A percentile compares a stretch with the other conserved stretches of the same genome.
These are phyloP conservation scores for Tylochromis polylepis DNA, from an alignment of 2,113 vertebrate genomes.

Conservation along the genomic window DNA sequence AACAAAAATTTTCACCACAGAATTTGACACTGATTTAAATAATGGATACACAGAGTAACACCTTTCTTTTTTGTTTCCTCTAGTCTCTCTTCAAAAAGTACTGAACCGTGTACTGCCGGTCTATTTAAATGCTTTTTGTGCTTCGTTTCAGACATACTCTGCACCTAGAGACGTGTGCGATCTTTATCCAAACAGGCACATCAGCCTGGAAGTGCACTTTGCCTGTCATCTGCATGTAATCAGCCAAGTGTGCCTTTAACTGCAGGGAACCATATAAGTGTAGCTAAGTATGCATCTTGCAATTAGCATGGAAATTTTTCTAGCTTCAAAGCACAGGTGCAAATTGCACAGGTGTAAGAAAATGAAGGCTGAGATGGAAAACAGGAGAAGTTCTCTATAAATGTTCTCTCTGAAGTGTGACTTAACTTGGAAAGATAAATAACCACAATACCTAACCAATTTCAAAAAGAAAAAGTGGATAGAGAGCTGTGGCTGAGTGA, in stretches of 20 bases:
- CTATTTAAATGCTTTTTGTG: slow-evolving; percentile 5
- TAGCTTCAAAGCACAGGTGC: slow-evolving; percentile 23
- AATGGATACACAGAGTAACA: not conserved
- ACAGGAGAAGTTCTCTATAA: not conserved
- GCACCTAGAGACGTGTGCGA: not conserved
- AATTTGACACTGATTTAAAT: not conserved
- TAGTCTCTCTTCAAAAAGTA: not conserved
- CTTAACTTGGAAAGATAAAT: not conserved
- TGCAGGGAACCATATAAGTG: slow-evolving; percentile 30
- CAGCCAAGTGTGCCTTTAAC: slow-evolving; percentile 20
- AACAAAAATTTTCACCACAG: not conserved
- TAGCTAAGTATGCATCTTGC: not conserved
- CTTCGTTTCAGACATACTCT: not conserved
- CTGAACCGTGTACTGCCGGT: not conserved
- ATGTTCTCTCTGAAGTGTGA: not conserved
- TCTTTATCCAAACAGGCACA: slow-evolving; percentile 21
- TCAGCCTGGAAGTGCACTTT: slow-evolving; percentile 28
- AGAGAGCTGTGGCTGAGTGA: not conserved
- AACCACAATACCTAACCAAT: not conserved
- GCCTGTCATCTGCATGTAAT: slow-evolving; percentile 39
- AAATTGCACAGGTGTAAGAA: slow-evolving; percentile 43
- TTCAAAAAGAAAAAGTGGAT: not conserved
- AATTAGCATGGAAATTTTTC: slow-evolving; percentile 40
- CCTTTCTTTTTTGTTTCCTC: not conserved
- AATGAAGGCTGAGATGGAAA: not conserved